Base-by-base conservation (phyloP, 2,888 invertebrate species). In the Eilema griseolum region DNA sequence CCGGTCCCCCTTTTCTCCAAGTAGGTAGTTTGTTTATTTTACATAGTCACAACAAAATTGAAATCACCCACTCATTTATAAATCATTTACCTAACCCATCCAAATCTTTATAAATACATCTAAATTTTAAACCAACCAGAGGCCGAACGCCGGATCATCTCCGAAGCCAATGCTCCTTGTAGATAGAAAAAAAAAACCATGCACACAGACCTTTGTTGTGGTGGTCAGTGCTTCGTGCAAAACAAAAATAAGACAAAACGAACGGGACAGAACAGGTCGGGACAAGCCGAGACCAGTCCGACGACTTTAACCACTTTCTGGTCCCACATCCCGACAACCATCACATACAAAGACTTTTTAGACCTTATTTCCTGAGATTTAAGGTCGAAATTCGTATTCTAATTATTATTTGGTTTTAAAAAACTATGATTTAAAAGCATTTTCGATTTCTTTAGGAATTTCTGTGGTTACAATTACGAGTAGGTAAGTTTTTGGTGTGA, bases 401-500 rank as follows among this genome's bases (percentile, higher is more conserved):
- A 33, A 28, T 28, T 37, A 61, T 64, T 57, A 31, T 70, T 59
- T 63, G 61, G 69, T 82, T 74, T 46, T 78, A 75, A 79, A 85
- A 80, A 87, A 87, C 92, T 93, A 93, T 92, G 93, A 93, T 93
- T 93, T 92, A 90, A 90, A 85, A 87, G 85, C 87, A 89, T 93
- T 95, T 41, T 94, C 94, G 94, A 91, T 95, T 95, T 94, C 94
- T 90, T 90, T 94, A 92, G 94, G 94, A 95, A 94, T 95, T 92
- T 88, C 28, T 82, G 79, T 82, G 84, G 86, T 86, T 85, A 85
- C 80, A 82, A 84, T 80, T 83, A 84, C 80, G 80, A n/a, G n/a
- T n/a, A n/a, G 75, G 74, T 82, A 84, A 83, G 82, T 83, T 84
- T 59, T 78, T 77, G 77, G 73, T 74, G 75, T 78, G 75, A 84